Percentiles rank a stretch among this genome's conserved stretches.
These are phyloP conservation scores for Hiodon tergisus DNA, from an alignment of 2,113 vertebrate species.

Conservation along the genomic window DNA sequence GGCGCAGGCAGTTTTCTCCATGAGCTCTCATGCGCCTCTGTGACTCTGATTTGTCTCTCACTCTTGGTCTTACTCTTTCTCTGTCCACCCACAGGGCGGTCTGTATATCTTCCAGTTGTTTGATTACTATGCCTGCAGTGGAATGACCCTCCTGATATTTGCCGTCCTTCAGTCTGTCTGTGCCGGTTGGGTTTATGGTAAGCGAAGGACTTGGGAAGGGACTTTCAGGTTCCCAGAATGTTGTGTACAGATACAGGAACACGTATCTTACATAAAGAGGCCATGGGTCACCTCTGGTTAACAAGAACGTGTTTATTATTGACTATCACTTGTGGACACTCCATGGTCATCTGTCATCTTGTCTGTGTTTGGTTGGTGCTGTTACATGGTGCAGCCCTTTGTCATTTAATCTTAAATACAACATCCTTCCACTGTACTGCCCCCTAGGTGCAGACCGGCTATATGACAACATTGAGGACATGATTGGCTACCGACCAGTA, in stretches of 20 bases:
- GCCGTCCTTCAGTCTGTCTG: slow-evolving; percentile 76
- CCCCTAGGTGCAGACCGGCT: slow-evolving; percentile 75
- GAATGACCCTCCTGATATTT: slow-evolving; percentile 83
- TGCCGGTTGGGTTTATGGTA: slow-evolving; percentile 90
- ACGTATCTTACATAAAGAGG: not conserved
- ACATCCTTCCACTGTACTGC: slow-evolving; percentile 9
- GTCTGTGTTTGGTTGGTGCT: not conserved
- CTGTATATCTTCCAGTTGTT: slow-evolving; percentile 95
- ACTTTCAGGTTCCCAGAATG: not conserved
- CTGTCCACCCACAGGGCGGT: slow-evolving; percentile 69
- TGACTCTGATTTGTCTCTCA: not conserved
- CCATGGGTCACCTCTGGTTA: not conserved
- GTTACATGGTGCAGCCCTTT: not conserved
- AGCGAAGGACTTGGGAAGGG: slow-evolving; percentile 43
- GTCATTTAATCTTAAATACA: not conserved
- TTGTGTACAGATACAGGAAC: not conserved
- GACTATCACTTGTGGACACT: too few relatives aligned
- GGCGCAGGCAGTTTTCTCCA: not conserved
- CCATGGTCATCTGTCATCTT: too few relatives aligned
- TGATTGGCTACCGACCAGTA: slow-evolving; percentile 85
- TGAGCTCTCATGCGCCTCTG: not conserved
- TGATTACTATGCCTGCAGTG: slow-evolving; percentile 90
- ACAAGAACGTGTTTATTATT: too few relatives aligned
- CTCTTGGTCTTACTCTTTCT: slow-evolving; percentile 1
- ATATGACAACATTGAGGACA: slow-evolving; percentile 86